phyloP scores from a whole-genome alignment of 2,113 vertebrate species.

The Lepisosteus oculatus region DNA sequence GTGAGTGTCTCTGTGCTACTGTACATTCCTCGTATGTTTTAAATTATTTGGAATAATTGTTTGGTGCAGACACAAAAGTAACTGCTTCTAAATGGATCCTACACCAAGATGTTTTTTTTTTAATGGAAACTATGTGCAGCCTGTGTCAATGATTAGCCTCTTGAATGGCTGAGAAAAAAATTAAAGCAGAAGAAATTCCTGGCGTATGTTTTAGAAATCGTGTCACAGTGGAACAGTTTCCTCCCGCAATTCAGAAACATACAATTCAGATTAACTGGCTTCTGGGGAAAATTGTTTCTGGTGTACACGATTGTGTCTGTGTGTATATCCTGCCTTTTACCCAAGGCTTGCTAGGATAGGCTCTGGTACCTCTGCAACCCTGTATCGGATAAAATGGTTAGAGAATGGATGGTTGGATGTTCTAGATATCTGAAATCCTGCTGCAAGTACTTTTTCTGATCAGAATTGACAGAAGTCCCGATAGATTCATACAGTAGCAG shows the following conservation, averaged over 20 bases:
- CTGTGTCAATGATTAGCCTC: constrained; percentile 4
- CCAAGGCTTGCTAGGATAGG: no score
- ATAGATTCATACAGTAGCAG: background rate
- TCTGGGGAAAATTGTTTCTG: no score
- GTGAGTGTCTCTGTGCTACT: background rate
- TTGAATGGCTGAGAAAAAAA: constrained; percentile 3
- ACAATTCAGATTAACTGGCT: no score
- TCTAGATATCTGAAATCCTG: no score
- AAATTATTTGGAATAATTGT: background rate
- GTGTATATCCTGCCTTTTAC: no score
- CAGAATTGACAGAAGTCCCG: background rate
- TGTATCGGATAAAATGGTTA: no score
- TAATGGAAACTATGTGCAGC: background rate
- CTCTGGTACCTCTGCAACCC: no score
- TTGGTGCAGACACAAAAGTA: background rate
- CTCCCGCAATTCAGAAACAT: no score
- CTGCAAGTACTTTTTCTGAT: no score
- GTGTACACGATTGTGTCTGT: no score
- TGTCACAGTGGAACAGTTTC: background rate
- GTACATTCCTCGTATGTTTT: background rate
- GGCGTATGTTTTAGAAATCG: constrained; percentile 15
- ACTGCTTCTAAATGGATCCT: background rate
- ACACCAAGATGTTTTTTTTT: background rate
- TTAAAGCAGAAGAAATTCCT: constrained; percentile 11
- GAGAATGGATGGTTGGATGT: no score